These are phyloP conservation scores for Halcyon chelicuti DNA, from an alignment of 2,797 vertebrate genomes.

Conservation along the genomic window DNA sequence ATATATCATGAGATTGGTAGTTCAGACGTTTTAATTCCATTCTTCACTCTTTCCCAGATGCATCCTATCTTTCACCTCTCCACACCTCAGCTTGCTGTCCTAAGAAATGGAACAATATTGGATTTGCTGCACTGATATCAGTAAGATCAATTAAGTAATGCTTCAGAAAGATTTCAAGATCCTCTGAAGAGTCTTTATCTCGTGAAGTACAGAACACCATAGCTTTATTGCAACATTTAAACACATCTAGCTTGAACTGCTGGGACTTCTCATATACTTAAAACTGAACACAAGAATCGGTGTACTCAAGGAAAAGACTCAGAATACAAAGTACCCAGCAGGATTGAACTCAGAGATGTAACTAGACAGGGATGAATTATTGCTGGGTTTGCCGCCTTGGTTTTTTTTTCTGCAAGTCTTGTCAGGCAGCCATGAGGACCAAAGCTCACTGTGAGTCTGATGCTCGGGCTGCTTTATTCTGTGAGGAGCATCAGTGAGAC, in stretches of 20 bases:
- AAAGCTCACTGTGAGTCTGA: no score
- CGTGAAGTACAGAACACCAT: neutral
- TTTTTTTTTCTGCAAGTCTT: neutral
- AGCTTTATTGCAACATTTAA: neutral
- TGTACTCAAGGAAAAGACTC: neutral
- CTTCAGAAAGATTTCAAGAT: neutral
- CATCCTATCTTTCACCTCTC: neutral
- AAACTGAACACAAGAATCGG: neutral
- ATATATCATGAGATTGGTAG: neutral
- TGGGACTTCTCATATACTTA: neutral
- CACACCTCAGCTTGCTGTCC: neutral
- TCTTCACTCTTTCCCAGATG: neutral
- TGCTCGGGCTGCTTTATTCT: neutral
- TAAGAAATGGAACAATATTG: neutral
- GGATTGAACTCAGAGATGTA: neutral
- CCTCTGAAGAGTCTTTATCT: slow-evolving; percentile 7
- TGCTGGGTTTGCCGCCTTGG: neutral
- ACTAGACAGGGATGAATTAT: neutral
- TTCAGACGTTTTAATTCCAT: neutral
- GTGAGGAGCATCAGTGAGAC: neutral
- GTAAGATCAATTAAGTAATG: slow-evolving; percentile 21
- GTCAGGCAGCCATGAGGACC: neutral
- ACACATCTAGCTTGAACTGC: neutral
- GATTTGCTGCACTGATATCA: neutral
- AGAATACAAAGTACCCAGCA: neutral